Evolutionary conservation across 2,888 invertebrate genomes (phyloP), one percentile per base, ranked within the genome.

Genomic region (Galeopsomyia nigrocyanea): DNA sequence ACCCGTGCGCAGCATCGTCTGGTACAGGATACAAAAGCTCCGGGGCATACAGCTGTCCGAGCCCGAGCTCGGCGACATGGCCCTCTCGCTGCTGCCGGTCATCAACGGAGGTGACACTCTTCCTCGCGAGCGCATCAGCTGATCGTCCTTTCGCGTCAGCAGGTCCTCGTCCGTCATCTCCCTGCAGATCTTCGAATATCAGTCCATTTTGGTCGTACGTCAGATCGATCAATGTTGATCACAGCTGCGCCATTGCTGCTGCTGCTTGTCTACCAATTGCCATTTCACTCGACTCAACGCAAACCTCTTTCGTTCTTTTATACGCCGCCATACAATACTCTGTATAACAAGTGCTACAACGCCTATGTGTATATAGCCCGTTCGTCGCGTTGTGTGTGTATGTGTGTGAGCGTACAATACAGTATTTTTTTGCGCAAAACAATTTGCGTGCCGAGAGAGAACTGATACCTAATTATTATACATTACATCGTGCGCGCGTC

Each of bases 1-100:
- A 68, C 85, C 85, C 1, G 79, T 82, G 1, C 76, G 85, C 3
- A 77, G 79, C 46, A 74, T 82, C 3, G 80, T 86, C 3, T 84
- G 84, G 84, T 77, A 80, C 66, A 78, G 80, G 56, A 77, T 86
- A 71, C 82, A 83, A 73, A 80, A 78, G 56, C 56, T 84, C 10
- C 79, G 81, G 0, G 82, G 84, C 0, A 68, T 79, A n/a, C 61
- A 79, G 16, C 66, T 51, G 0, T 49, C 67, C 3, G 81, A 83
- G 60, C 79, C 82, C 5, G 80, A 82, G 58, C 56, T 79, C 3
- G 80, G 75, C 9, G 82, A 81, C 60, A 80, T 82, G 79, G 84
- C 82, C 53, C 66, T 80, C 6, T 79, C 77, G 62, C 75, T 84
- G 14, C 74, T 84, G n/a, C 80, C 82, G 0, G 75, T 82, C 17